Evolutionary conservation across 2,113 vertebrate species (phyloP), one percentile per base, ranked within the genome.

Genomic region (Osmerus eperlanus): DNA sequence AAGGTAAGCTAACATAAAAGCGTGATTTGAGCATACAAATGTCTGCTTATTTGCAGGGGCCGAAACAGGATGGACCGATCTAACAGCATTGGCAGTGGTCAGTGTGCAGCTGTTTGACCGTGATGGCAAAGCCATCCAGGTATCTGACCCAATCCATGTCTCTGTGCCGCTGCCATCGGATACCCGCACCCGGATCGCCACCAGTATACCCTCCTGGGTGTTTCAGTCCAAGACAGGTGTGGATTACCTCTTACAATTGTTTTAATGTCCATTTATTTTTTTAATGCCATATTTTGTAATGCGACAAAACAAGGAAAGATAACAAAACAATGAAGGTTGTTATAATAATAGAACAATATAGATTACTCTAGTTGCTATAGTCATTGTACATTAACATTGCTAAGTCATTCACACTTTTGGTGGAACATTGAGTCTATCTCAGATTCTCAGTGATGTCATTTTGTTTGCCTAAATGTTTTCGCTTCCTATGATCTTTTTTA

Each of bases 171-270:
- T 97, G 60, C 92, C 95, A 0, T 82, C 93, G 0, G 94, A 95
- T 81, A 87, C 92, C 0, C 90, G 86, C 0, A 87, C 94, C 69
- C 85, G 92, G 2, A 90, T 91, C 51, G 89, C 93, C 66, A 94
- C 89, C 4, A 95, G 94, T 19, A 89, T 97, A 5, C 96, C 96
- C 0, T 92, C 94, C 51, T 97, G 96, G 96, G 89, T 92, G 78
- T 97, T 95, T 54, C 93, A 95, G 84, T 87, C 91, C 18, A 95
- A 90, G 81, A 95, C 91, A 1, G 96, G 96, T 96, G 81, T 54
- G 73, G 1, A 11, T 28, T 19, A 53, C 12, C 25, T 51, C 15
- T 28, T 36, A 41, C 41, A 47, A 47, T 47, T 47, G 41, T 8
- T 36, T 36, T 36, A 36, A 8, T 36, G 32, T 36, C 1, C 32